Percentiles rank a stretch among this genome's conserved stretches.
Evolutionary conservation across 2,113 vertebrate species (phyloP).

Genomic region (Brachyhypopomus occidentalis): DNA sequence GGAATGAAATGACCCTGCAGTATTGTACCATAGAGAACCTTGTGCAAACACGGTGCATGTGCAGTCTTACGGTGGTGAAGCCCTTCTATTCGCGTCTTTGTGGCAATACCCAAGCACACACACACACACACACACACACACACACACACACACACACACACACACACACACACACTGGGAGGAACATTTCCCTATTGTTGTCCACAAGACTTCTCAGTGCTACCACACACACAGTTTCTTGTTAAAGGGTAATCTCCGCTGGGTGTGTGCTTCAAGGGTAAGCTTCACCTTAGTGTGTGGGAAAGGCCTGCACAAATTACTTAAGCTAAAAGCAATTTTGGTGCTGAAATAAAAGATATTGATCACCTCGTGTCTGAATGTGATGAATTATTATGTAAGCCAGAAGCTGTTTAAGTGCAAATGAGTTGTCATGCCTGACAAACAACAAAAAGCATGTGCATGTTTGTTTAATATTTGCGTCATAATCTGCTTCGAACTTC

Average conservation of each 20-base stretch:
- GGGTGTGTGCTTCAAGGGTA: background rate
- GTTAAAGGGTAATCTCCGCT: background rate
- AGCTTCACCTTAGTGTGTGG: background rate
- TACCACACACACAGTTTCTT: background rate
- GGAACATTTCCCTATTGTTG: background rate
- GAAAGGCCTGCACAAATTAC: background rate
- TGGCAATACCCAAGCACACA: background rate
- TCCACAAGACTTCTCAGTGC: background rate
- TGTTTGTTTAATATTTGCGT: conserved; percentile 16
- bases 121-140: background rate
- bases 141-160: no score
- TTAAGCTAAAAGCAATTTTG: conserved; percentile 16
- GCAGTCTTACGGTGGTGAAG: background rate
- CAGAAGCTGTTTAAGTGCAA: background rate
- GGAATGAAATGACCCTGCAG: conserved; percentile 8
- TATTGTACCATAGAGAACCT: conserved; percentile 14
- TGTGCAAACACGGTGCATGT: background rate
- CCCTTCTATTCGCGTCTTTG: no score
- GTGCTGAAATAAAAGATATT: background rate
- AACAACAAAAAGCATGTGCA: background rate
- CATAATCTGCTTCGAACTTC: conserved; percentile 24
- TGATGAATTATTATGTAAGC: conserved; percentile 2
- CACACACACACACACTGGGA: background rate
- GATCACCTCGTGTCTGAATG: background rate
- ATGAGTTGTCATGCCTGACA: background rate